Conservation (phyloP, 2,113 vertebrate species). For the Pyrgilauda ruficollis region DNA sequence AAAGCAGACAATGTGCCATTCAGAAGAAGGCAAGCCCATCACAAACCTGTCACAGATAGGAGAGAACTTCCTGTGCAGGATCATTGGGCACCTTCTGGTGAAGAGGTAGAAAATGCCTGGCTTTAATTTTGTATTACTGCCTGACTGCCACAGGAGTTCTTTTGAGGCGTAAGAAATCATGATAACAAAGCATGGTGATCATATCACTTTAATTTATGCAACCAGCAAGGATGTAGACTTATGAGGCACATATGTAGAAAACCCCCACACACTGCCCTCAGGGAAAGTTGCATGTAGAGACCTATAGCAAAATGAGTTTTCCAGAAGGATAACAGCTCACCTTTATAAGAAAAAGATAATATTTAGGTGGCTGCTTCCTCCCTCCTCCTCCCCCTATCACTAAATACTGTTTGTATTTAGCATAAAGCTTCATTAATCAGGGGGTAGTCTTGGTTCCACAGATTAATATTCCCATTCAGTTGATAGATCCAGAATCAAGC, state of each 20-base stretch:
- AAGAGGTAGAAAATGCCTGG: background rate
- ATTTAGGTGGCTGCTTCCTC: background rate
- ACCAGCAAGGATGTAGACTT: background rate
- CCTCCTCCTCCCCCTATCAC: background rate
- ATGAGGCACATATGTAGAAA: background rate
- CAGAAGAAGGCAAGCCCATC: background rate
- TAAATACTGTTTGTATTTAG: background rate
- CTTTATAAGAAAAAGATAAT: background rate
- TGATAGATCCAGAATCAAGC: background rate
- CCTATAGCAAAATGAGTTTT: background rate
- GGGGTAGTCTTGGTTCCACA: background rate
- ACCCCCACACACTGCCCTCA: accelerated
- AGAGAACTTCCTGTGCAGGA: background rate
- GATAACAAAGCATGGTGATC: background rate
- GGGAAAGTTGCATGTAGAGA: background rate
- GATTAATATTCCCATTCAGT: background rate
- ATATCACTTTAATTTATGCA: background rate
- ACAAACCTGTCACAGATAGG: background rate
- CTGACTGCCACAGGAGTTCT: background rate
- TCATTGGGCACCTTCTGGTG: background rate
- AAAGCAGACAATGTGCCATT: background rate
- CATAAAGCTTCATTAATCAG: background rate
- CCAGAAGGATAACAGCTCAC: background rate
- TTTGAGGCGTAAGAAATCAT: background rate
- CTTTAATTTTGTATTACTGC: background rate